Evolutionary conservation across 2,797 vertebrate species (phyloP).

Genomic region (Rousettus madagascariensis): DNA sequence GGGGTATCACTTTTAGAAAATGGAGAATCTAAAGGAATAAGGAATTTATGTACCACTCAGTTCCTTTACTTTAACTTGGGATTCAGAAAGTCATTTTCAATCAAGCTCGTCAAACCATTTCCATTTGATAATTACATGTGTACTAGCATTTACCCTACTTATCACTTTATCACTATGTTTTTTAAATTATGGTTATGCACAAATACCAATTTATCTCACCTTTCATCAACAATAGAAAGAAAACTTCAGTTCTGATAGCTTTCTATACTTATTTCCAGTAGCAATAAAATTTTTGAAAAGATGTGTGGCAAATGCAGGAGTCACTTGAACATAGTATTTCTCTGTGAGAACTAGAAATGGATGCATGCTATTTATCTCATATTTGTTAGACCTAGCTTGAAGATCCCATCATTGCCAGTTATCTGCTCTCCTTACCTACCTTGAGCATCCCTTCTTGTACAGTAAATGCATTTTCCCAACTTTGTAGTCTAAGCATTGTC

Average conservation of each 20-base stretch:
- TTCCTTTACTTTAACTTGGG: slow-evolving; percentile 1
- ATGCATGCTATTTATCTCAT: neutral
- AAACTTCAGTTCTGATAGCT: neutral
- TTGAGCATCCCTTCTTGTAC: neutral
- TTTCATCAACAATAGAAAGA: neutral
- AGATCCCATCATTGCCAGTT: neutral
- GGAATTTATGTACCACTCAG: neutral
- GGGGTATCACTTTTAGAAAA: neutral
- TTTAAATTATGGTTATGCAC: neutral
- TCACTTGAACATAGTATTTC: neutral
- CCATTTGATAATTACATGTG: neutral
- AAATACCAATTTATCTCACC: neutral
- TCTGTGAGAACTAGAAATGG: neutral
- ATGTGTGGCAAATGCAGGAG: neutral
- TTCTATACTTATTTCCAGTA: neutral
- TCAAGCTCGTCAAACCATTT: neutral
- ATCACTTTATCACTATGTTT: neutral
- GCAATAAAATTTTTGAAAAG: neutral
- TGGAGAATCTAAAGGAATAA: neutral
- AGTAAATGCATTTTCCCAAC: neutral
- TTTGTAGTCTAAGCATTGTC: neutral
- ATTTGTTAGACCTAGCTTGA: neutral
- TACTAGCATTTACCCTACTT: neutral
- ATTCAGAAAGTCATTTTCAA: neutral
- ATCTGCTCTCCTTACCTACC: neutral